Evolutionary conservation across 2,888 invertebrate genomes (phyloP).

Genomic region (Orthosia gothica): DNA sequence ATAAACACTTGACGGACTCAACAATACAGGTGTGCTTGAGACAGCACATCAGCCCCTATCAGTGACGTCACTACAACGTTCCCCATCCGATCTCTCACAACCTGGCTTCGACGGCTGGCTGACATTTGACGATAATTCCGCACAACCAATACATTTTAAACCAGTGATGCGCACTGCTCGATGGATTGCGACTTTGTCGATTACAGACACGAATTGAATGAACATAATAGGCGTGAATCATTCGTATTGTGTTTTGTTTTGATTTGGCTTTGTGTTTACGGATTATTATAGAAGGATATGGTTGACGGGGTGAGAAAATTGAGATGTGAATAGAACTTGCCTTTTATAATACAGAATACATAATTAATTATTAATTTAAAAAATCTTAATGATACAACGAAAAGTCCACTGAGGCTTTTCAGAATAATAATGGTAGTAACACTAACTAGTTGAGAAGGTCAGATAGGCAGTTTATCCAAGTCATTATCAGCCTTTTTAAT

Average conservation of each 20-base stretch:
- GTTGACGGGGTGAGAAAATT: not conserved
- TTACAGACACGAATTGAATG: conserved; percentile 80
- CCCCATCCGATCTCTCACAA: conserved; percentile 67
- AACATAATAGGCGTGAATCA: conserved; percentile 84
- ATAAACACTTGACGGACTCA: not conserved
- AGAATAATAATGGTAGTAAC: not conserved
- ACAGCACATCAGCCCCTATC: conserved; percentile 65
- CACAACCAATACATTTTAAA: conserved; percentile 84
- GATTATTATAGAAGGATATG: conserved; percentile 24
- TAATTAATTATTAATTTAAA: not conserved
- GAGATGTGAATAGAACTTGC: not conserved
- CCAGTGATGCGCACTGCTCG: conserved; percentile 78
- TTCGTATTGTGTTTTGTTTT: conserved; percentile 70
- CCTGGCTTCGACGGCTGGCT: conserved; percentile 76
- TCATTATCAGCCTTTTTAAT: too few species aligned
- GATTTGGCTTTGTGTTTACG: conserved; percentile 59
- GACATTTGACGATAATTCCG: conserved; percentile 80
- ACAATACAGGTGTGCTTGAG: conserved; percentile 58
- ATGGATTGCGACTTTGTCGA: conserved; percentile 83
- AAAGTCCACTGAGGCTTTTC: not conserved
- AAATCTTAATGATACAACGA: not conserved
- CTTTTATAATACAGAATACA: not conserved
- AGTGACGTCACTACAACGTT: conserved; percentile 70
- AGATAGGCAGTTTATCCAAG: too few species aligned
- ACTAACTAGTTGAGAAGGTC: too few species aligned